Percentiles rank a stretch among this genome's conserved stretches.
Conservation (phyloP, 2,888 invertebrate species). For the Heliconius cydno region DNA sequence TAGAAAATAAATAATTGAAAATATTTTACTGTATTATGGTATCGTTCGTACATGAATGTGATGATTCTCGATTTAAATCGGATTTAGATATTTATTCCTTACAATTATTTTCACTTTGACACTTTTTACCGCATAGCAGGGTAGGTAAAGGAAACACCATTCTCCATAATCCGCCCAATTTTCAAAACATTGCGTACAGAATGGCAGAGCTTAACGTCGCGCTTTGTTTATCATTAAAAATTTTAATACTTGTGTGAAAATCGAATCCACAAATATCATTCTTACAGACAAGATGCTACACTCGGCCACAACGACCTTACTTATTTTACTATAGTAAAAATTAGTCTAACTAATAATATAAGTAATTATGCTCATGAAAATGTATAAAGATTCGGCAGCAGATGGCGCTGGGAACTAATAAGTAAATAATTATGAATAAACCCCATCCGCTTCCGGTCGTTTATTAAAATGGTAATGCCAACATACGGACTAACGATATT, state of each 20-base stretch:
- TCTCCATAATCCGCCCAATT: too few relatives aligned
- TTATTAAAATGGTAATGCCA: conserved; percentile 34
- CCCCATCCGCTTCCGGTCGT: conserved; percentile 28
- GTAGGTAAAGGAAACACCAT: too few relatives aligned
- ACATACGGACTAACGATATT: conserved; percentile 22
- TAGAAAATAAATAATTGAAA: background rate
- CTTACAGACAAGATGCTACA: background rate
- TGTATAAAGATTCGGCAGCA: conserved; percentile 24
- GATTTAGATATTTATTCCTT: too few relatives aligned
- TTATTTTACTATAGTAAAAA: background rate
- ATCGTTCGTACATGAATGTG: too few relatives aligned
- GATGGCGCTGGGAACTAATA: conserved; percentile 29
- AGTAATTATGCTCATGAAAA: conserved; percentile 19
- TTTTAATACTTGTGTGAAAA: too few relatives aligned
- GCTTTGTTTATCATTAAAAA: too few relatives aligned
- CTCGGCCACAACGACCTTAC: background rate
- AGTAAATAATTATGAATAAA: conserved; percentile 37
- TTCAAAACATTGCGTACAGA: too few relatives aligned
- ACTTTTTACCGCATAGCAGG: too few relatives aligned
- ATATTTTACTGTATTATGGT: background rate
- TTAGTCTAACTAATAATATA: conserved; percentile 9
- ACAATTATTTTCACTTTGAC: too few relatives aligned
- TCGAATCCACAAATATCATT: background rate
- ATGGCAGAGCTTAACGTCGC: too few relatives aligned
- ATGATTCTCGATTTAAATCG: background rate